These are phyloP conservation scores for Lasioglossum vierecki DNA, from an alignment of 2,888 invertebrate genomes.

Conservation along the genomic window DNA sequence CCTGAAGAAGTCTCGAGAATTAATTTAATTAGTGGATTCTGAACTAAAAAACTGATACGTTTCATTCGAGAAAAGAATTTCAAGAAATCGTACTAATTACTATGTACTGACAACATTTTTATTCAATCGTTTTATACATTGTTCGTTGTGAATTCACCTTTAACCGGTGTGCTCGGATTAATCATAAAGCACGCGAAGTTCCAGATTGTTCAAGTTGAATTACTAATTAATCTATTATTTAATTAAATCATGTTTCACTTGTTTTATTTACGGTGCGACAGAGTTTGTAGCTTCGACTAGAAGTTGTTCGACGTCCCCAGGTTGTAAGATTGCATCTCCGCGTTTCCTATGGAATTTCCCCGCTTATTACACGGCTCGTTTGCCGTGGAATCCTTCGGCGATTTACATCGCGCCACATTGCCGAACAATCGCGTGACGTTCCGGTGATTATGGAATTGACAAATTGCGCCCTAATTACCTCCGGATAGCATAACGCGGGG, in stretches of 20 bases:
- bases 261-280: no score
- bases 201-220: not conserved
- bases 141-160: not conserved
- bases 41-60: not conserved
- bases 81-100: not conserved
- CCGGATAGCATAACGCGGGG: slow-evolving; percentile 57
- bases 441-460: slow-evolving; percentile 60
- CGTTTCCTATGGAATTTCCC: not conserved
- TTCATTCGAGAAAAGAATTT: not conserved
- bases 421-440: slow-evolving; percentile 46
- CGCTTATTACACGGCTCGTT: slow-evolving; percentile 13
- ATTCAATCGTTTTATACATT: not conserved
- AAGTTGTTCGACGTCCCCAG: not conserved
- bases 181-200: not conserved
- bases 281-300: not conserved
- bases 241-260: not conserved
- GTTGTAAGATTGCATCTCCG: not conserved
- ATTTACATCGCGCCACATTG: slow-evolving; percentile 48
- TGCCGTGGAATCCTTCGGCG: not conserved
- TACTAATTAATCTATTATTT: not conserved
- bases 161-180: not conserved
- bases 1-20: not conserved
- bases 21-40: not conserved
- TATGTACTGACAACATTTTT: not conserved
- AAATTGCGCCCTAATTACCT: slow-evolving; percentile 74